Base-by-base conservation (phyloP, 2,113 vertebrate genomes). In the Columba livia region DNA sequence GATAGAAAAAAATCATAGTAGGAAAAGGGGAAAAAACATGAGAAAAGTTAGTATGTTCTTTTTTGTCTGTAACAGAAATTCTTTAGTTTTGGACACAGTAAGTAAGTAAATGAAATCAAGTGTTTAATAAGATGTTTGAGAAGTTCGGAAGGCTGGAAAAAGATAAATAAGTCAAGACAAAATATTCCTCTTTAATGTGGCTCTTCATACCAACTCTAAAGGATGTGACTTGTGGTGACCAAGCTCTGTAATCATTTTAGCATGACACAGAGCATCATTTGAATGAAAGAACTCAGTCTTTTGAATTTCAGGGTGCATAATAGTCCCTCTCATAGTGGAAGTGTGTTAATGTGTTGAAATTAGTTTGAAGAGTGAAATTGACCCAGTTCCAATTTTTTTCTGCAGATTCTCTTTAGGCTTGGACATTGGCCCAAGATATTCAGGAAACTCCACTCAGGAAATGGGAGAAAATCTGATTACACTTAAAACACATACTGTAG, bases 231-330 rank as follows among this genome's bases (percentile, higher is more conserved):
- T 83, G 67, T 0, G 9, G 64, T 57, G 60, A 54, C 75, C 67
- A 88, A 85, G 20, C 25, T 91, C 54, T 77, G 71, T 80, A 90
- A 91, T 70, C 47, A 82, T 88, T 79, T 93, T 79, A 88, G 44
- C 18, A 4, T 82, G 88, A 71, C 60, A 72, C 44, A 82, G 66
- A 60, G 23, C 40, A 58, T 44, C 44, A 40, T 60, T 85, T 53
- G 54, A 93, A 77, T 79, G 57, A 94, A 95, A 93, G 79, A 65
- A 65, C 18, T 36, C 57, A 54, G 42, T 47, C 4, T 3, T 93
- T 82, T 88, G 82, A 77, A 70, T 66, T 88, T 42, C 0, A 1
- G 48, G 20, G 9, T 48, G 11, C 67, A 81, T 87, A 96, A 87
- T 71, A 87, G 42, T 31, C 58, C 32, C 53, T 96, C 77, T 94